Percentiles rank a stretch among this genome's conserved stretches.
phyloP scores from a whole-genome alignment of 2,113 vertebrate genomes.

The Ceyx margarethae region DNA sequence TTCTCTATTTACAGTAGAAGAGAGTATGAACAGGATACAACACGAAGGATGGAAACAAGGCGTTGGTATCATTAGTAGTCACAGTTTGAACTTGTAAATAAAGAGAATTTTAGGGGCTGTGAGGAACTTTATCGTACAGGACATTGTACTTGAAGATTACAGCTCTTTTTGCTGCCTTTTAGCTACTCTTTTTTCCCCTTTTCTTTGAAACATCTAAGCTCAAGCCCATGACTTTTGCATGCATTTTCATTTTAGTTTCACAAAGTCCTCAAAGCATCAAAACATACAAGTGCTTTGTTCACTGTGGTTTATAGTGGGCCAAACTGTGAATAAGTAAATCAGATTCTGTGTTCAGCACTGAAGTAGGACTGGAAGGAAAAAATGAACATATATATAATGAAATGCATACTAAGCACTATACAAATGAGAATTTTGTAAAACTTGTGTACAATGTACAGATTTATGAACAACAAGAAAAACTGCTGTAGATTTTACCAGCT shows the following conservation, averaged over 20 bases:
- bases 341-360: not conserved
- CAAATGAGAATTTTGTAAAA: not conserved
- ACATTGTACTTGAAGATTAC: not conserved
- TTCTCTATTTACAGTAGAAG: not conserved
- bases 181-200: not conserved
- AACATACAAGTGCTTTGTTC: not conserved
- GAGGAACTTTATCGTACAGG: not conserved
- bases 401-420: not conserved
- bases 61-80: not conserved
- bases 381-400: not conserved
- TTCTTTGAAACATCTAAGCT: not conserved
- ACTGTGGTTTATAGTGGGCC: not conserved
- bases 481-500: not conserved
- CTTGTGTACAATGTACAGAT: not conserved
- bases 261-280: not conserved
- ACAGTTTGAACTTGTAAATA: not conserved
- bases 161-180: not conserved
- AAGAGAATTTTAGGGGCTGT: not conserved
- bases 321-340: not conserved
- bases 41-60: not conserved
- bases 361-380: not conserved
- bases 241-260: not conserved
- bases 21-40: not conserved
- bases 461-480: not conserved
- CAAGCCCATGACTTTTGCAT: not conserved